Percentiles rank a stretch among this genome's conserved stretches.
Evolutionary conservation across 37 sponge, comb jelly and placozoan species (phyloP).

Genomic region (Tethya wilhelma): DNA sequence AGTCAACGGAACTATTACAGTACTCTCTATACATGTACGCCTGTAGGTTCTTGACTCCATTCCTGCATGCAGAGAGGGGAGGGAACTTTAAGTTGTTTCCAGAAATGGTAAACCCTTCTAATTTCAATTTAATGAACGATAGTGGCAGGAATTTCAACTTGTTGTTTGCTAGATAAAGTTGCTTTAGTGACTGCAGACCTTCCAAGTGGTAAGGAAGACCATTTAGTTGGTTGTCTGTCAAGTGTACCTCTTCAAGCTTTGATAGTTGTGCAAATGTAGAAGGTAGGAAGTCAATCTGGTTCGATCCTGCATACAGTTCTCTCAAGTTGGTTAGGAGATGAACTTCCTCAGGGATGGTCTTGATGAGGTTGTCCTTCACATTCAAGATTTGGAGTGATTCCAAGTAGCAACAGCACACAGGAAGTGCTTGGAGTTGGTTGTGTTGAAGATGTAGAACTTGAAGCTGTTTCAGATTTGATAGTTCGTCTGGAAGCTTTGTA

Average conservation of each 20-base stretch:
- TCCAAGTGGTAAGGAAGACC: constrained; percentile 16
- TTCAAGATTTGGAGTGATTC: constrained; percentile 15
- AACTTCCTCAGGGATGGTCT: constrained; percentile 41
- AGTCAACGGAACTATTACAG: not conserved
- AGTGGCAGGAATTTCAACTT: constrained; percentile 35
- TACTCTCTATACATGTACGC: constrained; percentile 6
- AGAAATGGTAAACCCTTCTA: constrained; percentile 50
- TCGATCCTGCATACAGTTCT: constrained; percentile 29
- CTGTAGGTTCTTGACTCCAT: constrained; percentile 22
- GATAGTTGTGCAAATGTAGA: constrained; percentile 7
- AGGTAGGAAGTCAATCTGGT: constrained; percentile 21
- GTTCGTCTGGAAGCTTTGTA: constrained; percentile 9
- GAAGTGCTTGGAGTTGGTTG: constrained; percentile 25
- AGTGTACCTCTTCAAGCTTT: constrained; percentile 36
- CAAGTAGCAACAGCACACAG: constrained; percentile 17
- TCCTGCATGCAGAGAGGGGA: constrained; percentile 50
- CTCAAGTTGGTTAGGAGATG: constrained; percentile 21
- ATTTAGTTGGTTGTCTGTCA: constrained; percentile 37
- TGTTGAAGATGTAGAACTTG: constrained; percentile 24
- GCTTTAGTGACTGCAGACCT: constrained; percentile 34
- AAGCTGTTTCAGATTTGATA: constrained; percentile 15
- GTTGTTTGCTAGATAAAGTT: constrained; percentile 54
- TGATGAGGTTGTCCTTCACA: constrained; percentile 46
- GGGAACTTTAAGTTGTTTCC: constrained; percentile 59
- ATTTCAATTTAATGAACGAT: constrained; percentile 5